Percentiles rank a stretch among this genome's conserved stretches.
These are phyloP conservation scores for Sarotherodon lohbergeri DNA, from an alignment of 2,113 vertebrate species.

Conservation along the genomic window DNA sequence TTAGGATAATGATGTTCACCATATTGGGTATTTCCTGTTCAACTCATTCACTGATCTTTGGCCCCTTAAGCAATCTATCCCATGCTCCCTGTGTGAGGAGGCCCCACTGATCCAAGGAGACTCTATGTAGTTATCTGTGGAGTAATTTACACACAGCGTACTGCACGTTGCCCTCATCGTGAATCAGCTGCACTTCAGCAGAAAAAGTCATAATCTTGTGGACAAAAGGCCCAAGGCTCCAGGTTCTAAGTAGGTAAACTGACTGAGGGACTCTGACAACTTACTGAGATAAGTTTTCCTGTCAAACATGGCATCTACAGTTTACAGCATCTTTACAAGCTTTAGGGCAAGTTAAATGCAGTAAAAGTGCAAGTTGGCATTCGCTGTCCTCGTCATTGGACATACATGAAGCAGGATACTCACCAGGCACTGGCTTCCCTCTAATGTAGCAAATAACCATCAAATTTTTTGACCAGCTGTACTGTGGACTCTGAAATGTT, in stretches of 20 bases:
- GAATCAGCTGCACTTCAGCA: background rate
- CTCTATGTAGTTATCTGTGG: background rate
- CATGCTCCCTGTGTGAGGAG: constrained; percentile 32
- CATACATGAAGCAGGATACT: background rate
- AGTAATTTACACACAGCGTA: background rate
- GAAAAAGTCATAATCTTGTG: background rate
- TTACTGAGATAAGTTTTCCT: background rate
- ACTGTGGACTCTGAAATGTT: background rate
- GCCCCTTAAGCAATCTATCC: constrained; percentile 19
- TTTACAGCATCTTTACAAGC: background rate
- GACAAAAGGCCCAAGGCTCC: background rate
- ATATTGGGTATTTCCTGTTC: constrained; percentile 59
- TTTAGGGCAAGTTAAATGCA: background rate
- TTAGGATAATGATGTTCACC: constrained; percentile 37
- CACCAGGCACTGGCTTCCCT: background rate
- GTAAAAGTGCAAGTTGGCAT: background rate
- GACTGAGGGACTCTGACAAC: background rate
- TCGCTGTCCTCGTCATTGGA: background rate
- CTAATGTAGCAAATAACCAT: background rate
- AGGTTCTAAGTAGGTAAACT: background rate
- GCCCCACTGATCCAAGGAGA: background rate
- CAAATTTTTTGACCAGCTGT: background rate
- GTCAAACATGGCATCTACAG: background rate
- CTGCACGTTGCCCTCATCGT: background rate
- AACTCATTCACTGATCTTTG: constrained; percentile 38